Base-by-base conservation (phyloP, 2,888 invertebrate genomes). In the Hetaerina titia region DNA sequence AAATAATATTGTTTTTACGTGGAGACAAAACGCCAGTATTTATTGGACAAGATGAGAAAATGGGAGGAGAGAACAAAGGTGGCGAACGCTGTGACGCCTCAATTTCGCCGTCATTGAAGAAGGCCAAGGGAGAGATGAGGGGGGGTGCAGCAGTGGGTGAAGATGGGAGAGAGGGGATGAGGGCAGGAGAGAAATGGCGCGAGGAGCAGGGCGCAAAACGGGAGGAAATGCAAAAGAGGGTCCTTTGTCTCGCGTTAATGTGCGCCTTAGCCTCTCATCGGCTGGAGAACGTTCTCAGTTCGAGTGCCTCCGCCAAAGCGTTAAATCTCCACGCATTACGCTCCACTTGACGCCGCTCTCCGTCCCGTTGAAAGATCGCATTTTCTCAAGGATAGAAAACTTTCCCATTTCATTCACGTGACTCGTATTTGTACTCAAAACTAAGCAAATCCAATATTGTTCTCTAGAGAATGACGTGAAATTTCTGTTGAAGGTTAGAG, bases 271-370 rank as follows among this genome's bases (percentile, higher is more conserved):
- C 7, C 69, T 69, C 69, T 69, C 69, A 69, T 69, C 69, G n/a
- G 81, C 81, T n/a, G 11, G 31, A 31, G 81, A 15, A n/a, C 81
- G 31, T 81, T 31, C 81, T 81, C 31, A 81, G 81, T 81, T 81
- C 81, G 81, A 81, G 31, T 25, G 25, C 81, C 81, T 81, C 81
- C 81, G 81, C 31, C 81, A 81, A 81, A 81, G 81, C 81, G 81
- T 25, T 31, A 31, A 81, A 81, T 81, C 81, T 31, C 81, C 81
- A 81, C 81, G 81, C 81, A 81, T 81, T 81, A 81, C 81, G 25
- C 81, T 31, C 13, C 81, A 22, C 81, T 31, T 31, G 31, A 31
- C 81, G 81, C 19, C 13, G 31, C 31, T 81, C 11, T 15, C 11
- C 81, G 81, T 15, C 81, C 11, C 31, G 25, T 31, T 81, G 31